Conservation (phyloP, 2,113 vertebrate genomes). For the Tor tambroides region DNA sequence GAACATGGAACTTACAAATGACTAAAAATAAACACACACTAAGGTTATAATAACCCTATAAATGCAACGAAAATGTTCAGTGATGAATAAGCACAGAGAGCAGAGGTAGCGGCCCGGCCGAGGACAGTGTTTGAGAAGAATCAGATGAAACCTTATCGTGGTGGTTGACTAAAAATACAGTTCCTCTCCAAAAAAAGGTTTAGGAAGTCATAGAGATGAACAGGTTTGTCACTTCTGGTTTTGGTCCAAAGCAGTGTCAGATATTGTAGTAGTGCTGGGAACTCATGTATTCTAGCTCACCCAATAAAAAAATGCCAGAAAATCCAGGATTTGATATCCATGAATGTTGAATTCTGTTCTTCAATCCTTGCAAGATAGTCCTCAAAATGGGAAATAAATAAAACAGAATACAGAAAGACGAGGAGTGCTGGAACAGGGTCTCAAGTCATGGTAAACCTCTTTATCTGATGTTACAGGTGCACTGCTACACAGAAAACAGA, state of each 20-base stretch:
- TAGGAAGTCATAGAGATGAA: slow-evolving; percentile 16
- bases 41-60: slow-evolving; percentile 10
- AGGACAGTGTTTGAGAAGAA: background rate
- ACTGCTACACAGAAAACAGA: background rate
- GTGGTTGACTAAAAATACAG: background rate
- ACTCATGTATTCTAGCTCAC: slow-evolving; percentile 32
- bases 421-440: background rate
- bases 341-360: slow-evolving; percentile 40
- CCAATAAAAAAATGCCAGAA: slow-evolving; percentile 51
- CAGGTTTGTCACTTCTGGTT: slow-evolving; percentile 12
- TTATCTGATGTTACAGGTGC: slow-evolving; percentile 5
- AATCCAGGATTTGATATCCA: slow-evolving; percentile 55
- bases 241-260: slow-evolving; percentile 43
- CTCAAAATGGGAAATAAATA: slow-evolving; percentile 38
- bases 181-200: background rate
- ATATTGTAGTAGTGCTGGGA: slow-evolving; percentile 53
- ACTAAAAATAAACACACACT: background rate
- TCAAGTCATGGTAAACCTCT: slow-evolving; percentile 23
- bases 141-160: background rate
- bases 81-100: background rate
- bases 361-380: slow-evolving; percentile 20
- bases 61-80: slow-evolving; percentile 8
- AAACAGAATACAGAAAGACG: slow-evolving; percentile 47
- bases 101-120: background rate
- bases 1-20: background rate